Percentiles rank a stretch among this genome's conserved stretches.
Evolutionary conservation across 2,113 vertebrate genomes (phyloP).

Genomic region (Shinisaurus crocodilurus): DNA sequence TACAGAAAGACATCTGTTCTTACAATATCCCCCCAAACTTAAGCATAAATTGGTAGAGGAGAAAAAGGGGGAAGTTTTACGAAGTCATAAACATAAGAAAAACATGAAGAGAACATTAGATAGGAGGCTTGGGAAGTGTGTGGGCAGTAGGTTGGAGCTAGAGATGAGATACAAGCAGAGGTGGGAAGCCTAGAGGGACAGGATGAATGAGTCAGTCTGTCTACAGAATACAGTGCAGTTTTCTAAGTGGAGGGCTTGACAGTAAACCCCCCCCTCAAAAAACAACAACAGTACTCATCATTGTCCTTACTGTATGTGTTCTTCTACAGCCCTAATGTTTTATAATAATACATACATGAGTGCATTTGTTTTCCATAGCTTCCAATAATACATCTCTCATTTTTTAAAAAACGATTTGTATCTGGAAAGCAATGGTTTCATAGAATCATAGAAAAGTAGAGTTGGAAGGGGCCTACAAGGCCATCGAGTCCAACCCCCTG

Average conservation of each 20-base stretch:
- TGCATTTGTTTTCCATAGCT: not conserved
- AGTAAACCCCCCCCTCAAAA: not conserved
- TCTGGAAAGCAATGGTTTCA: not conserved
- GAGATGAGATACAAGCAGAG: constrained; percentile 6
- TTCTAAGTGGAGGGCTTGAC: constrained; percentile 5
- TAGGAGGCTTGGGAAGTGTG: constrained; percentile 2
- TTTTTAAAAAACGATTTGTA: not conserved
- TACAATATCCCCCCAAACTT: not conserved
- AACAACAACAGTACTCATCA: not conserved
- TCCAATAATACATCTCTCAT: not conserved
- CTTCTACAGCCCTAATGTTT: not conserved
- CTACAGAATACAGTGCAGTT: not conserved
- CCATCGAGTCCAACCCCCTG: no score
- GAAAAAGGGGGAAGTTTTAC: not conserved
- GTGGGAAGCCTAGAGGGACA: not conserved
- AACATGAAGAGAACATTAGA: constrained; percentile 13
- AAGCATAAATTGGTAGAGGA: not conserved
- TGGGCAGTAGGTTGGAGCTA: not conserved
- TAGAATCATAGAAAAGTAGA: no score
- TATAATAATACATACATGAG: not conserved
- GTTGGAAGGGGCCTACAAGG: no score
- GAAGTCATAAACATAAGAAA: not conserved
- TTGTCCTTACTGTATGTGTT: not conserved
- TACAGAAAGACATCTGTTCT: not conserved
- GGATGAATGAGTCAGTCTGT: constrained; percentile 16